Percentiles rank a stretch among this genome's conserved stretches.
phyloP scores from a whole-genome alignment of 2,797 vertebrate genomes.

The Crypturellus tataupa region DNA sequence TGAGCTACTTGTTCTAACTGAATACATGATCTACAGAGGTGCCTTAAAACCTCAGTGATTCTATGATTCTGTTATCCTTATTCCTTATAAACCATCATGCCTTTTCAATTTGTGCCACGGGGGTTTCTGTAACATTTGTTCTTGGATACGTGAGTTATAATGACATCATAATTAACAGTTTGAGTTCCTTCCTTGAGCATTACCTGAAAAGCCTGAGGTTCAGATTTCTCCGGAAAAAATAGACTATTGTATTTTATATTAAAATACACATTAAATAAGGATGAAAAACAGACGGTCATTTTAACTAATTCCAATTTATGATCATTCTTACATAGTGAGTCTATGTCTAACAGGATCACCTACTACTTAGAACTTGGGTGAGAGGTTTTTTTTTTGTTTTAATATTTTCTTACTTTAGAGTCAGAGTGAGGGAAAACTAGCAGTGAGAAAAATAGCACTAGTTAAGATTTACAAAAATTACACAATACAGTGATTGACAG shows the following conservation, averaged over 20 bases:
- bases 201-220: not conserved
- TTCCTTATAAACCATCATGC: not conserved
- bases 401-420: not conserved
- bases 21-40: not conserved
- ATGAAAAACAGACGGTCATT: not conserved
- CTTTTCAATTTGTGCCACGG: not conserved
- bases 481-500: not conserved
- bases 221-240: not conserved
- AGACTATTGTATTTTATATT: not conserved
- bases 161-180: not conserved
- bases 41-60: not conserved
- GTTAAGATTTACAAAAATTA: not conserved
- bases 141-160: not conserved
- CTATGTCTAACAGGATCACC: not conserved
- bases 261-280: no score
- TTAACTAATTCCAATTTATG: not conserved
- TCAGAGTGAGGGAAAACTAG: no score
- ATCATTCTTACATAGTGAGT: not conserved
- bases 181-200: not conserved
- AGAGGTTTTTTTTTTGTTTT: not conserved
- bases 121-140: not conserved
- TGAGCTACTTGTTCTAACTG: rapidly evolving
- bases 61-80: not conserved
- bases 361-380: not conserved
- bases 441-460: not conserved